Conservation (phyloP, 2,113 vertebrate genomes). For the Indri indri region DNA sequence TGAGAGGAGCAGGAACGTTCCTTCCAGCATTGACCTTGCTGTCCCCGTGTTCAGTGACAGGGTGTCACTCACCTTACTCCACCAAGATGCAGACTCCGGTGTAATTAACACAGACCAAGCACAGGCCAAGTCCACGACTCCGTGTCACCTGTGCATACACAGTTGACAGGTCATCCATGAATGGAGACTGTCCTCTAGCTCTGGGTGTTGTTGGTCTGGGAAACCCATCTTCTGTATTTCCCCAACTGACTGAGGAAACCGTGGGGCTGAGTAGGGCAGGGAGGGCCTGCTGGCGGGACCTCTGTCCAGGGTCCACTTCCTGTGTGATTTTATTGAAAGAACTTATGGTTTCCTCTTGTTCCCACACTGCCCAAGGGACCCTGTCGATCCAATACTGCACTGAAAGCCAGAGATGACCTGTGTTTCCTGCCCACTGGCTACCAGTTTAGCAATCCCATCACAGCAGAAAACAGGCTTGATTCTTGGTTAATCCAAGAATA, state of each 20-base stretch:
- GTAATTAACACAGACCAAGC: fast-evolving
- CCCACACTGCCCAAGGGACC: neutral
- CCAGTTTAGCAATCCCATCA: neutral
- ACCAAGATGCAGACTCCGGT: fast-evolving
- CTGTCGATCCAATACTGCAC: neutral
- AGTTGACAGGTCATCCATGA: fast-evolving
- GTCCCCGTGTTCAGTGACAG: fast-evolving
- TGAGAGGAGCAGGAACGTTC: neutral
- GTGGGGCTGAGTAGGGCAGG: fast-evolving
- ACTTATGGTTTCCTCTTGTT: neutral
- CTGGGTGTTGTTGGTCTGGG: neutral
- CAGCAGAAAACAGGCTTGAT: neutral
- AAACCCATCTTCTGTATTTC: neutral
- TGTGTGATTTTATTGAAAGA: neutral
- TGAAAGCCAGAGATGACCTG: neutral
- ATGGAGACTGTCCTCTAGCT: neutral
- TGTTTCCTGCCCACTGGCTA: neutral
- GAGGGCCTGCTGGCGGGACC: neutral
- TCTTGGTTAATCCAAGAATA: neutral
- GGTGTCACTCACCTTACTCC: fast-evolving
- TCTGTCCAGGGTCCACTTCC: neutral
- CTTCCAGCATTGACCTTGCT: fast-evolving
- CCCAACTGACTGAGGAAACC: neutral
- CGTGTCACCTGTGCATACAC: fast-evolving
- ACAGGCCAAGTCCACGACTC: fast-evolving